Conservation (phyloP, 2,888 invertebrate species). For the Rotaria sp. region DNA sequence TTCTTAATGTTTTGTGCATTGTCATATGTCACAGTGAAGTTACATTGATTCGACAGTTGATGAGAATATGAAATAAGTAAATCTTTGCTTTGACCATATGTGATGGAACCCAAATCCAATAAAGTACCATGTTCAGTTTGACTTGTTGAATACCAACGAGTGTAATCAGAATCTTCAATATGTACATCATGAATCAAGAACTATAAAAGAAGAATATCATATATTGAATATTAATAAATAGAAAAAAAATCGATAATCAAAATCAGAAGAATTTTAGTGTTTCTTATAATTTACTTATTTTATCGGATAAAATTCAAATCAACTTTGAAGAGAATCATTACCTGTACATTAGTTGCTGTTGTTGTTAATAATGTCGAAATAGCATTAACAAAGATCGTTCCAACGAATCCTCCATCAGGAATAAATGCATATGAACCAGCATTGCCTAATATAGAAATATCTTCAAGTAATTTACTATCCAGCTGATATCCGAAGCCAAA, state of each 20-base stretch:
- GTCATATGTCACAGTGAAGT: neutral
- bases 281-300: no score
- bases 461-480: conserved; percentile 24
- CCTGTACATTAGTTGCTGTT: conserved; percentile 26
- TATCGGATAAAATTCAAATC: no score
- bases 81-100: conserved; percentile 29
- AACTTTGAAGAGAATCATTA: neutral
- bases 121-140: neutral
- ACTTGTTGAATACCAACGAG: neutral
- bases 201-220: no score
- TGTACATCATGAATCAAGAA: neutral
- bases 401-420: conserved; percentile 37
- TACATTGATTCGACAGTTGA: neutral
- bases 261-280: no score
- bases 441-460: conserved; percentile 2
- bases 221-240: no score
- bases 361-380: conserved; percentile 29
- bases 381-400: conserved; percentile 39
- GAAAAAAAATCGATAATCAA: no score
- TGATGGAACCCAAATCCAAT: neutral
- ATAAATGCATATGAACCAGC: conserved; percentile 38
- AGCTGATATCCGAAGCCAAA: neutral
- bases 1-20: neutral
- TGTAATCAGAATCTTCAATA: neutral
- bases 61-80: neutral